Base-by-base conservation (phyloP, 2,888 invertebrate genomes). In the Oasisia sp. region DNA sequence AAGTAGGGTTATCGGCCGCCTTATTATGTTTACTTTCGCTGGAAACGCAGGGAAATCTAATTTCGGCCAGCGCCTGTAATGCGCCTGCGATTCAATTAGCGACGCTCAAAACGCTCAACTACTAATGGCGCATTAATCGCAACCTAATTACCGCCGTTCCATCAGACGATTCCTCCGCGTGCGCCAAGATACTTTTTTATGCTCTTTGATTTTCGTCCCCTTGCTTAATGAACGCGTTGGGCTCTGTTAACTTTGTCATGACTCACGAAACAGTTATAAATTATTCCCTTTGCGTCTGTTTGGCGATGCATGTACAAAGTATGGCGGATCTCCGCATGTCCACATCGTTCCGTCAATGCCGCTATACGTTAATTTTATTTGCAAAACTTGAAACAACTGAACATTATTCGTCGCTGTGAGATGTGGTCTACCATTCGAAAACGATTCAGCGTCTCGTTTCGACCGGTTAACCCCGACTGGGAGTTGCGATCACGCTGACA, bases 1-100 rank as follows among this genome's bases (percentile, higher is more conserved):
- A 74, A 74, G 74, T 74, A 74, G 74, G 74, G 74, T 74, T 74
- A 74, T 74, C 74, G 74, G 74, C 74, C 74, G 74, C 74, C 74
- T 74, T 74, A 74, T 74, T 74, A 74, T 74, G 74, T 74, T 74
- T 74, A 27, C 74, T 74, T 74, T 19, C 74, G 74, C 27, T 74
- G 74, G 74, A 74, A 74, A 74, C 74, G 74, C 74, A 27, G 27
- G 74, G 27, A 74, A 74, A 74, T 74, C 74, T 19, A 74, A 74
- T 74, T 74, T 74, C 74, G 74, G 27, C 74, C 74, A 74, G 74
- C 74, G n/a, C 74, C 74, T 74, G 74, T 74, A 74, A 74, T 74
- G 74, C 74, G 74, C n/a, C 74, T 74, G 19, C 27, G 27, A 74
- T 27, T 19, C 19, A 74, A 74, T 74, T 74, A 74, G 74, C 5